Evolutionary conservation across 2,888 invertebrate genomes (phyloP).

Genomic region (Bembecia ichneumoniformis): DNA sequence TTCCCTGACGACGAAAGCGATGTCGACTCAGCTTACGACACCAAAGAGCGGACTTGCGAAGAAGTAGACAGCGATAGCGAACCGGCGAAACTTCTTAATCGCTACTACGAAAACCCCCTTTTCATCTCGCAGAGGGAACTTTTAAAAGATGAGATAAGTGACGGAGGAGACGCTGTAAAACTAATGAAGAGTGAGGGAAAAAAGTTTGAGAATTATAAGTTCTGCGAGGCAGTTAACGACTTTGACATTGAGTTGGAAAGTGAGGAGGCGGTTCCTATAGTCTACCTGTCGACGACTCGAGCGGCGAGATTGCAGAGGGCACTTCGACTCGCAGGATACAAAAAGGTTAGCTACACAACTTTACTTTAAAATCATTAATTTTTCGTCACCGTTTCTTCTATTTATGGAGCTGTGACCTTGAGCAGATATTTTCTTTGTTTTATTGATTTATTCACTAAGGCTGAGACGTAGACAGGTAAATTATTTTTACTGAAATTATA

Average conservation of each 20-base stretch:
- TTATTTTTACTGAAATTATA: too few species aligned
- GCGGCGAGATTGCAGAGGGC: constrained; percentile 69
- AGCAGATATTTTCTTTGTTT: not conserved
- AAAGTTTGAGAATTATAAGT: constrained; percentile 60
- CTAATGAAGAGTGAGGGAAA: constrained; percentile 53
- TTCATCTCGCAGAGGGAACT: constrained; percentile 46
- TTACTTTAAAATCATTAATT: not conserved
- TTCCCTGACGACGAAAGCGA: constrained; percentile 43
- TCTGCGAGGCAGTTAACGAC: constrained; percentile 60
- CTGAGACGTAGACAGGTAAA: too few species aligned
- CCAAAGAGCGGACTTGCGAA: constrained; percentile 11
- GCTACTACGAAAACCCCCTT: constrained; percentile 50
- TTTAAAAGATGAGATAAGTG: constrained; percentile 49
- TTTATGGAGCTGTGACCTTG: not conserved
- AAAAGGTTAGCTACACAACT: constrained; percentile 51
- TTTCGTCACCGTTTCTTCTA: not conserved
- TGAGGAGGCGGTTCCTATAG: constrained; percentile 54
- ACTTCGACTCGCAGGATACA: constrained; percentile 70
- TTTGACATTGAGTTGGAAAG: constrained; percentile 59
- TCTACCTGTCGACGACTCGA: constrained; percentile 64
- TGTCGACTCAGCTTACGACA: constrained; percentile 24
- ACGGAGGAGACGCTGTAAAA: constrained; percentile 37
- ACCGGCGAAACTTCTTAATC: constrained; percentile 33
- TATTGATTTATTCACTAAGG: not conserved
- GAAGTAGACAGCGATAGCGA: constrained; percentile 13